These are phyloP conservation scores for Brachyhypopomus gauderio DNA, from an alignment of 2,113 vertebrate genomes.

Conservation along the genomic window DNA sequence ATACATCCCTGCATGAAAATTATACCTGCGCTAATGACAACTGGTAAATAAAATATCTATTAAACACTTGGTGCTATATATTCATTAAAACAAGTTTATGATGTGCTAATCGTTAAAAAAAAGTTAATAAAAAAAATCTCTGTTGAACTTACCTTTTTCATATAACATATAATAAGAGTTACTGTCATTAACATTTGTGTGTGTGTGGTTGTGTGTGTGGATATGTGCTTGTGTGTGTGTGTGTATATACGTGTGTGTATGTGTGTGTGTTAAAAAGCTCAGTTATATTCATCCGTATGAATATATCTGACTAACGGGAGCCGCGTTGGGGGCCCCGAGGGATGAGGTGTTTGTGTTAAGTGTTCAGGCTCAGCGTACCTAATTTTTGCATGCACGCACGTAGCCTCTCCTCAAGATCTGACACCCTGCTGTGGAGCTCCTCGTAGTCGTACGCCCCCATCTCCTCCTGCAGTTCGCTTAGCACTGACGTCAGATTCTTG, in stretches of 20 bases:
- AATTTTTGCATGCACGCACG: slow-evolving; percentile 96
- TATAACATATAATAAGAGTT: too few species aligned
- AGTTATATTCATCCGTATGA: background rate
- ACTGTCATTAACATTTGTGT: too few species aligned
- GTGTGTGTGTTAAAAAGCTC: slow-evolving; percentile 2
- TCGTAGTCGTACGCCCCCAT: slow-evolving; percentile 95
- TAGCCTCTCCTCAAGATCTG: slow-evolving; percentile 92
- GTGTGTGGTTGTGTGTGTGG: too few species aligned
- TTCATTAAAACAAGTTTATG: too few species aligned
- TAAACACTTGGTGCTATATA: too few species aligned
- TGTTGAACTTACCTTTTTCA: too few species aligned
- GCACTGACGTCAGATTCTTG: slow-evolving; percentile 92
- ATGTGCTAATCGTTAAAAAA: too few species aligned
- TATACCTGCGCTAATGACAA: background rate
- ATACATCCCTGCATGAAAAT: background rate
- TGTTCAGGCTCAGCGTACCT: slow-evolving; percentile 82
- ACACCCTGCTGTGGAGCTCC: slow-evolving; percentile 91
- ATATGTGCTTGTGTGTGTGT: too few species aligned
- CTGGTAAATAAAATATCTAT: background rate
- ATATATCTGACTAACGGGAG: slow-evolving; percentile 27
- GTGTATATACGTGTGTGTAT: background rate
- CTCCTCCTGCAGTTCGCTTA: slow-evolving; percentile 93
- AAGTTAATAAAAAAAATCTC: too few species aligned
- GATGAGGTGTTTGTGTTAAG: slow-evolving; percentile 52
- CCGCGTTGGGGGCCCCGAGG: background rate